Conservation (phyloP, 2,113 vertebrate species). For the Tinamus guttatus region DNA sequence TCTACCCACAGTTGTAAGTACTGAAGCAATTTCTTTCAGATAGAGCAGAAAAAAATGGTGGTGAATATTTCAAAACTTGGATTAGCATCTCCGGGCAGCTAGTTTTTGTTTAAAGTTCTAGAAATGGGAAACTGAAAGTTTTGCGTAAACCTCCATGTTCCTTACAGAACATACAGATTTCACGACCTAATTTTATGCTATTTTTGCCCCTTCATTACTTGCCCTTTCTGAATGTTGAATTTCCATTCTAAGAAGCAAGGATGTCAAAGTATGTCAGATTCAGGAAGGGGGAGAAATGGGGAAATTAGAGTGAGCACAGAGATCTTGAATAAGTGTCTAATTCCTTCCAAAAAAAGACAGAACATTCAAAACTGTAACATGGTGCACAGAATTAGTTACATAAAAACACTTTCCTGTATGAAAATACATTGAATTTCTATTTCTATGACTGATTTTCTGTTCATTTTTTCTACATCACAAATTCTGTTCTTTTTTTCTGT, state of each 20-base stretch:
- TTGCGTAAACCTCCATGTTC: background rate
- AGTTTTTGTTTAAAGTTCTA: constrained; percentile 2
- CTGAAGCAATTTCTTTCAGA: constrained; percentile 27
- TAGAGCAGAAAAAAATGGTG: constrained; percentile 1
- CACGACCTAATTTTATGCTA: background rate
- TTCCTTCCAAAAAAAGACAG: background rate
- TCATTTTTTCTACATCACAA: background rate
- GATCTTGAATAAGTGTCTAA: constrained; percentile 10
- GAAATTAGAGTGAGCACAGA: background rate
- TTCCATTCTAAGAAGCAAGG: constrained; percentile 18
- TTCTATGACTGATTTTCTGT: background rate
- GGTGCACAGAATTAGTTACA: background rate
- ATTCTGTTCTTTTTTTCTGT: background rate
- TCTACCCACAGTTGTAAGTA: constrained; percentile 6
- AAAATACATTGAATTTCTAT: background rate
- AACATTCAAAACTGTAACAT: background rate
- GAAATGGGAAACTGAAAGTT: background rate
- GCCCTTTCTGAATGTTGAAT: background rate
- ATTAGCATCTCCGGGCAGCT: background rate
- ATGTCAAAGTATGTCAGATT: background rate
- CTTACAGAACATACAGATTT: background rate
- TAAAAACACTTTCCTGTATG: background rate
- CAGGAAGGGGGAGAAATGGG: background rate
- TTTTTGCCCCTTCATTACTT: background rate
- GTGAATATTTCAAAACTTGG: constrained; percentile 1